Evolutionary conservation across 1,140 invertebrate species (phyloP).

Genomic region (Caenorhabditis remanei): DNA sequence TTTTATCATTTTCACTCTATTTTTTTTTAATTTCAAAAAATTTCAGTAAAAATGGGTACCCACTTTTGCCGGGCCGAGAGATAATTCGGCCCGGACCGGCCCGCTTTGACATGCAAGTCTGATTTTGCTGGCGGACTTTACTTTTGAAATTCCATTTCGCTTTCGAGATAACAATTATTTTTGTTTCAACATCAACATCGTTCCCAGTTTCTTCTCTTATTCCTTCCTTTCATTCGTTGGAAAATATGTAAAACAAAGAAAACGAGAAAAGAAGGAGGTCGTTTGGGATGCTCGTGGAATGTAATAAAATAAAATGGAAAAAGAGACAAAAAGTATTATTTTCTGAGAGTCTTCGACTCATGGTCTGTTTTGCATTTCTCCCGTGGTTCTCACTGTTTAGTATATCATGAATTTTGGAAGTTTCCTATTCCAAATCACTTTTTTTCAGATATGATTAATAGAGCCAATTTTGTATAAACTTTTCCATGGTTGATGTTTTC

Average conservation of each 20-base stretch:
- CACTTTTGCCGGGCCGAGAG: too few species aligned
- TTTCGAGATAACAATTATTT: too few species aligned
- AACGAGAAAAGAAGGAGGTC: neutral
- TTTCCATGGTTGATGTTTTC: neutral
- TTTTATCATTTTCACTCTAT: too few species aligned
- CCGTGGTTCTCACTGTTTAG: neutral
- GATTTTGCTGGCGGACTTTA: too few species aligned
- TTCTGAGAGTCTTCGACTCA: neutral
- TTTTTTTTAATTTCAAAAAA: too few species aligned
- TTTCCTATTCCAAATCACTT: neutral
- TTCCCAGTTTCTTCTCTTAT: neutral
- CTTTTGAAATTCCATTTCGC: too few species aligned
- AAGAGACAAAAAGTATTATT: neutral
- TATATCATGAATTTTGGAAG: too few species aligned
- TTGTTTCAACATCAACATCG: too few species aligned
- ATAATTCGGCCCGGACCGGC: too few species aligned
- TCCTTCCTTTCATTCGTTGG: neutral
- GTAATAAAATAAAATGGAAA: conserved; percentile 43
- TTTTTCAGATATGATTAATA: neutral
- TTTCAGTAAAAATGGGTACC: too few species aligned
- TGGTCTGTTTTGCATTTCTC: conserved; percentile 36
- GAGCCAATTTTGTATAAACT: neutral
- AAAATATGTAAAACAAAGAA: conserved; percentile 12
- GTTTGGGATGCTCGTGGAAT: conserved; percentile 18
- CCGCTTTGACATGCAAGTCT: too few species aligned